Conservation (phyloP, 2,797 vertebrate species). For the Gymnothorax javanicus region DNA sequence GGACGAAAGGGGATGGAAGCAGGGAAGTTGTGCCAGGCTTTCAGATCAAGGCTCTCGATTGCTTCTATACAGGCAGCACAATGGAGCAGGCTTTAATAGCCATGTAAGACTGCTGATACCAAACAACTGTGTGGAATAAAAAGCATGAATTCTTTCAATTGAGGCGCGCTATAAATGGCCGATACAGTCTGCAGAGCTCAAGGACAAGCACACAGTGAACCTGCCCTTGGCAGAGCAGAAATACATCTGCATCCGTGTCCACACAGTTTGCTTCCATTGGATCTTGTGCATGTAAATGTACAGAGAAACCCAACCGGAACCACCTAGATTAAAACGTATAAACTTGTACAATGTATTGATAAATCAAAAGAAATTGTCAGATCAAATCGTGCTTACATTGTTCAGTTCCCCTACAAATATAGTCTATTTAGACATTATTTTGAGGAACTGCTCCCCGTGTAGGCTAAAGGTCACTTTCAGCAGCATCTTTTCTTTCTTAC, state of each 20-base stretch:
- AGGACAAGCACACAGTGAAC: neutral
- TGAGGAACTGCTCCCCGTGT: neutral
- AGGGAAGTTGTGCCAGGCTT: neutral
- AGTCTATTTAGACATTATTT: neutral
- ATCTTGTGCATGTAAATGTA: neutral
- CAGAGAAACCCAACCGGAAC: neutral
- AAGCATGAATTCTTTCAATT: neutral
- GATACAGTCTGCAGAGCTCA: neutral
- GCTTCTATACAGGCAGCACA: neutral
- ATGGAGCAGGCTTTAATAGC: neutral
- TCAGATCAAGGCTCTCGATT: neutral
- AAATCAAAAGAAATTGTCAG: too few species aligned
- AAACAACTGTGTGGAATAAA: neutral
- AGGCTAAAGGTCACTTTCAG: neutral
- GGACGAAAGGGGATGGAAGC: neutral
- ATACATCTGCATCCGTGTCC: neutral
- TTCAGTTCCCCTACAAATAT: neutral
- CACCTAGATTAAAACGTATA: too few species aligned
- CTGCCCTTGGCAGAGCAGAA: neutral
- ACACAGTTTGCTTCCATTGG: neutral
- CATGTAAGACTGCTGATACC: neutral
- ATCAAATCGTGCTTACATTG: neutral
- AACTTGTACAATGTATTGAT: too few species aligned
- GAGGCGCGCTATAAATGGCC: neutral
- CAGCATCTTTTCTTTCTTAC: neutral